Conservation (phyloP, 2,797 vertebrate genomes). For the Acrocephalus scirpaceus region DNA sequence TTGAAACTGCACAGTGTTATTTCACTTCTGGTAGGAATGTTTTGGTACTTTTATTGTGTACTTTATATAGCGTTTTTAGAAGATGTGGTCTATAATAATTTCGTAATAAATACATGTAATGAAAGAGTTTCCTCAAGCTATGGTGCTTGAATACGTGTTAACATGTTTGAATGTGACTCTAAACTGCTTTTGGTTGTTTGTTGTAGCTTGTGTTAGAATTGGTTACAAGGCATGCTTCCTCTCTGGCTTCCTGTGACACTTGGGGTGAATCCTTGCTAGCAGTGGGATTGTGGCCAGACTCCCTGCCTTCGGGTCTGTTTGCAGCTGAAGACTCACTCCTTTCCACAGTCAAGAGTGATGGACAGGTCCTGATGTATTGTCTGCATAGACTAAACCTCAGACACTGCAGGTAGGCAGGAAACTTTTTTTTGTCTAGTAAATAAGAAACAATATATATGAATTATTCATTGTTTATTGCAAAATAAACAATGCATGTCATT, state of each 20-base stretch:
- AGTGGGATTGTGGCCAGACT: slow-evolving; percentile 91
- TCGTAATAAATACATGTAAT: not conserved
- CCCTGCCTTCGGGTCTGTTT: slow-evolving; percentile 85
- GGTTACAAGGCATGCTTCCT: slow-evolving; percentile 83
- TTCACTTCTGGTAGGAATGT: not conserved
- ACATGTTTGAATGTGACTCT: not conserved
- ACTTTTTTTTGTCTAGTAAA: not conserved
- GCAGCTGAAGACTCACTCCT: slow-evolving; percentile 92
- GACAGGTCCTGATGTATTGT: slow-evolving; percentile 90
- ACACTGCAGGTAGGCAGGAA: slow-evolving; percentile 82
- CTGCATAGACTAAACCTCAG: slow-evolving; percentile 88
- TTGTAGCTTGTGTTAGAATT: slow-evolving; percentile 84
- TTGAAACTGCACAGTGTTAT: not conserved
- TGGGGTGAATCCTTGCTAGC: slow-evolving; percentile 86
- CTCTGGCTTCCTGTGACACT: slow-evolving; percentile 78
- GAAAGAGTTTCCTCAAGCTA: not conserved
- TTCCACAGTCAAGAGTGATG: slow-evolving; percentile 86
- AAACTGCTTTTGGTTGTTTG: not conserved
- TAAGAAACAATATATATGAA: not conserved
- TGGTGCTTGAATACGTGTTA: not conserved
- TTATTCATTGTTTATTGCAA: not conserved
- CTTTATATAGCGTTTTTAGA: not conserved
- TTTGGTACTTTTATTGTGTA: not conserved
- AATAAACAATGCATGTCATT: not conserved
- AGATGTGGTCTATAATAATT: not conserved